These are phyloP conservation scores for Paracyprichromis sp. DNA, from an alignment of 2,113 vertebrate species.

Conservation along the genomic window DNA sequence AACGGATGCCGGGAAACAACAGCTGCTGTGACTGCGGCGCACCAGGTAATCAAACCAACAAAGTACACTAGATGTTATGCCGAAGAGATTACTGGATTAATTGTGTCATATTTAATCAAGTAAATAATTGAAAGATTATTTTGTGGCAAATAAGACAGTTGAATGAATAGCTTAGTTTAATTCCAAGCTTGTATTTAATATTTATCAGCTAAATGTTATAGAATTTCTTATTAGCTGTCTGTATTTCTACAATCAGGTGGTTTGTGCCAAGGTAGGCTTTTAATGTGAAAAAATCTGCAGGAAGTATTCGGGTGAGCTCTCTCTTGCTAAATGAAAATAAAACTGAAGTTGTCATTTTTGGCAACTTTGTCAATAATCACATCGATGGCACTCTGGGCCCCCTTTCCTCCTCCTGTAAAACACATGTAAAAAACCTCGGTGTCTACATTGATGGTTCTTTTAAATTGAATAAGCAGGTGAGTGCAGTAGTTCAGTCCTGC, in stretches of 20 bases:
- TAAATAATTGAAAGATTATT: neutral
- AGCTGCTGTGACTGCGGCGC: constrained; percentile 57
- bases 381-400: neutral
- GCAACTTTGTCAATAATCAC: neutral
- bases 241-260: neutral
- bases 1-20: constrained; percentile 54
- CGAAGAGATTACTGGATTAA: neutral
- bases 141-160: neutral
- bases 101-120: neutral
- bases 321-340: neutral
- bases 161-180: neutral
- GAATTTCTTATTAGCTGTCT: neutral
- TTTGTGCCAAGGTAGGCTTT: neutral
- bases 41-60: constrained; percentile 23
- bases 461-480: neutral
- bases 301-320: neutral
- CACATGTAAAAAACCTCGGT: rapidly evolving
- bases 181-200: neutral
- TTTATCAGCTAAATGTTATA: neutral
- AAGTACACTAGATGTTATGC: neutral
- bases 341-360: neutral
- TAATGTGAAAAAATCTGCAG: neutral
- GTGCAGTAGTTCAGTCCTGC: neutral
- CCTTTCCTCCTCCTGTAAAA: rapidly evolving
- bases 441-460: neutral